These are phyloP conservation scores for Platyrinchus mystaceus DNA, from an alignment of 2,797 vertebrate genomes.

Conservation along the genomic window DNA sequence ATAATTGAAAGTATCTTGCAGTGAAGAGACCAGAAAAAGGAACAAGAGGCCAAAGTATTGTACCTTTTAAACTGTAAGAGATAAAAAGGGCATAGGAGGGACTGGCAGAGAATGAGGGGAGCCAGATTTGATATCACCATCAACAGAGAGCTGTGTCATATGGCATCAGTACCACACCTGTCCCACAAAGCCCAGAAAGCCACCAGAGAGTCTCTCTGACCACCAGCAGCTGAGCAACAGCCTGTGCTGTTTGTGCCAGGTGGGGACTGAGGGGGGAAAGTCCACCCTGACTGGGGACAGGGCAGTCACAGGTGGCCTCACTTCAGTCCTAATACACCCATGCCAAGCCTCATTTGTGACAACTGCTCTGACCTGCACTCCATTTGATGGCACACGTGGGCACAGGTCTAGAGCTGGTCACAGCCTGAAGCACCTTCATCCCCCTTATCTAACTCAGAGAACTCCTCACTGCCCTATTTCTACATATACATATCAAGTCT, in stretches of 20 bases:
- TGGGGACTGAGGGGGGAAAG: neutral
- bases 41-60: neutral
- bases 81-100: neutral
- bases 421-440: neutral
- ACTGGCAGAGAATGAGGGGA: neutral
- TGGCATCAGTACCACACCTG: neutral
- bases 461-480: neutral
- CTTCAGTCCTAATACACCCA: accelerated
- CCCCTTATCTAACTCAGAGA: neutral
- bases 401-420: neutral
- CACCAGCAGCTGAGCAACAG: neutral
- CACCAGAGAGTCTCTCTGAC: neutral
- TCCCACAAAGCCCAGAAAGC: neutral
- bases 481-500: neutral
- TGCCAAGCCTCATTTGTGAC: neutral
- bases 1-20: neutral
- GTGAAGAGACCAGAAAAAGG: neutral
- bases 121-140: neutral
- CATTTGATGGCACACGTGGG: neutral
- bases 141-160: neutral
- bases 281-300: neutral
- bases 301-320: neutral
- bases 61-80: neutral
- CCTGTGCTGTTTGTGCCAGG: neutral
- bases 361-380: neutral